A percentile compares a stretch with the other conserved stretches of the same genome.
These are phyloP conservation scores for Drosophila mercatorum DNA, from an alignment of 2,888 invertebrate genomes.

Conservation along the genomic window DNA sequence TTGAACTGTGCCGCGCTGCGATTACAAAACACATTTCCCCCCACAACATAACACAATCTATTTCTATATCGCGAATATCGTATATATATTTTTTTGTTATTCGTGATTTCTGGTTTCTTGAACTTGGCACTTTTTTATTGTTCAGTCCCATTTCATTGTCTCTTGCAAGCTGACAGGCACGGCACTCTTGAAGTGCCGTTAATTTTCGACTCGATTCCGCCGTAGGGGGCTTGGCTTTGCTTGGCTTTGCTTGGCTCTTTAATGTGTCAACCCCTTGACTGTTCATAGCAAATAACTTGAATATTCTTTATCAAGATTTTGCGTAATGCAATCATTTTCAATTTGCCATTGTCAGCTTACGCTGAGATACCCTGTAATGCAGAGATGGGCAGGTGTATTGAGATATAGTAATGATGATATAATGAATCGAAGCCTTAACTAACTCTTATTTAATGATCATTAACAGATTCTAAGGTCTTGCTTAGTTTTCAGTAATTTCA, in stretches of 20 bases:
- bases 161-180: constrained; percentile 38
- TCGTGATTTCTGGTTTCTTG: constrained; percentile 43
- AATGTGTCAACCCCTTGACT: constrained; percentile 42
- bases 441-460: neutral
- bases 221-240: constrained; percentile 25
- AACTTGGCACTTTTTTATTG: constrained; percentile 42
- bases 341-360: constrained; percentile 14
- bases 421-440: neutral
- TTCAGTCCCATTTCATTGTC: constrained; percentile 8
- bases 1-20: constrained; percentile 64
- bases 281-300: constrained; percentile 44
- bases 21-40: constrained; percentile 65
- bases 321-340: constrained; percentile 52
- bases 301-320: constrained; percentile 62
- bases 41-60: constrained; percentile 7
- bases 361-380: neutral
- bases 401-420: too few species aligned
- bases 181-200: constrained; percentile 49
- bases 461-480: neutral
- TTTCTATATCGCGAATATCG: constrained; percentile 29
- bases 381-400: neutral
- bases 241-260: constrained; percentile 24
- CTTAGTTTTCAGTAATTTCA: neutral
- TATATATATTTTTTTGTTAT: constrained; percentile 5
- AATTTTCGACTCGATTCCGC: constrained; percentile 22